These are phyloP conservation scores for Sebastes vulpes DNA, from an alignment of 2,797 vertebrate species.

Conservation along the genomic window DNA sequence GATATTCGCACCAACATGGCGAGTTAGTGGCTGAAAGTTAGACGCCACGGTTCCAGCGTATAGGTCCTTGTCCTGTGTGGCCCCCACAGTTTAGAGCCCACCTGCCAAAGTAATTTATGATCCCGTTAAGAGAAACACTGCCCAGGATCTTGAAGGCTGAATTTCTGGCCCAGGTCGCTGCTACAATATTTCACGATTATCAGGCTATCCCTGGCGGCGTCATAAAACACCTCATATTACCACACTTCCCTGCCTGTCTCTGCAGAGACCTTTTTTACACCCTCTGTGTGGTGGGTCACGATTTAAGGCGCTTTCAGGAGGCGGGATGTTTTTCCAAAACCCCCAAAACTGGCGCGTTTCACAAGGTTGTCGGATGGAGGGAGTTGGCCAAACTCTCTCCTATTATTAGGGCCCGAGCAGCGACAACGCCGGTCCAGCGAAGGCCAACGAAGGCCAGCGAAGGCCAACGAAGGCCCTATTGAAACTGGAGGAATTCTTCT, in stretches of 20 bases:
- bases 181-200: conserved; percentile 86
- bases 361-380: conserved; percentile 20
- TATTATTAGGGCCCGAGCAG: background rate
- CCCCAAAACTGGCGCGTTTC: conserved; percentile 33
- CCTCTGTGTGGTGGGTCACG: conserved; percentile 74
- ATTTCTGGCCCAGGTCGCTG: conserved; percentile 75
- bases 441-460: no score
- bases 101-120: conserved; percentile 83
- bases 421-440: no score
- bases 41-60: conserved; percentile 43
- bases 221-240: conserved; percentile 87
- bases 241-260: conserved; percentile 70
- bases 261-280: conserved; percentile 55
- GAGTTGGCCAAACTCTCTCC: conserved; percentile 10
- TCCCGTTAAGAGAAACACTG: conserved; percentile 76
- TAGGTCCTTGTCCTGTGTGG: conserved; percentile 64
- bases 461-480: no score
- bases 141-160: conserved; percentile 74
- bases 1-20: conserved; percentile 2
- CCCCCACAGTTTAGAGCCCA: conserved; percentile 70
- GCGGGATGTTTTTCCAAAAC: conserved; percentile 61
- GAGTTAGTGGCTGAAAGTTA: conserved; percentile 53
- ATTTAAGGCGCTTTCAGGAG: conserved; percentile 59
- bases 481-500: no score
- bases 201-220: conserved; percentile 76